These are phyloP conservation scores for Varroa destructor DNA, from an alignment of 1,140 invertebrate species.

Conservation along the genomic window DNA sequence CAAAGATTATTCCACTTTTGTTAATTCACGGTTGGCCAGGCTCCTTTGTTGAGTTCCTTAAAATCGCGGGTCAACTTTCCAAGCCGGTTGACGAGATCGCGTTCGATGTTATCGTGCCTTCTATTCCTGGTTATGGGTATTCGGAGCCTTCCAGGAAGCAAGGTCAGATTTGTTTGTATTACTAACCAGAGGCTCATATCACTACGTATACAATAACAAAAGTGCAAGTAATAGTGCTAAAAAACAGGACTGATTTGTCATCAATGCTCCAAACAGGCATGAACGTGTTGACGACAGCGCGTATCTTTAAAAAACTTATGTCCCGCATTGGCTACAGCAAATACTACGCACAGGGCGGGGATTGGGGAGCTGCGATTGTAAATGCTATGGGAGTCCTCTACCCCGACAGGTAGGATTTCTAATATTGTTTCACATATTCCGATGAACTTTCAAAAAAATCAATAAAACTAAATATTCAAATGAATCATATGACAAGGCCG, in stretches of 20 bases:
- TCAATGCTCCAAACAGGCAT: constrained; percentile 36
- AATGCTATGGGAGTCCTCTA: constrained; percentile 50
- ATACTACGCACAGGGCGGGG: constrained; percentile 71
- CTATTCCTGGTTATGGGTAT: constrained; percentile 70
- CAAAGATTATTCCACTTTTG: constrained; percentile 50
- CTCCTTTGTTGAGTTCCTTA: constrained; percentile 68
- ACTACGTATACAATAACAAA: too few relatives aligned
- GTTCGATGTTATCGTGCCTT: constrained; percentile 64
- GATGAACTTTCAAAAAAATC: not conserved
- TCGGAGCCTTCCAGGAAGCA: constrained; percentile 52
- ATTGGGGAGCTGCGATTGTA: constrained; percentile 46
- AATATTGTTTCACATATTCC: not conserved
- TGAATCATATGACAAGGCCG: too few relatives aligned
- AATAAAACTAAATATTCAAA: too few relatives aligned
- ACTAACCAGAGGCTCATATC: too few relatives aligned
- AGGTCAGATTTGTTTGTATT: constrained; percentile 33
- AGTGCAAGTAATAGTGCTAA: too few relatives aligned
- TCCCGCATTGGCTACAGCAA: constrained; percentile 55
- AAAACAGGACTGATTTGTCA: too few relatives aligned
- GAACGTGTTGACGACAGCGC: constrained; percentile 48
- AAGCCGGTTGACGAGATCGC: constrained; percentile 49
- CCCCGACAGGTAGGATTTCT: constrained; percentile 46
- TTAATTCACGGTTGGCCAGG: constrained; percentile 82
- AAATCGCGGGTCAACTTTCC: constrained; percentile 57
- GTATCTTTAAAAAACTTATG: constrained; percentile 71